phyloP scores from a whole-genome alignment of 2,113 vertebrate species.

The Poeciliopsis prolifica region DNA sequence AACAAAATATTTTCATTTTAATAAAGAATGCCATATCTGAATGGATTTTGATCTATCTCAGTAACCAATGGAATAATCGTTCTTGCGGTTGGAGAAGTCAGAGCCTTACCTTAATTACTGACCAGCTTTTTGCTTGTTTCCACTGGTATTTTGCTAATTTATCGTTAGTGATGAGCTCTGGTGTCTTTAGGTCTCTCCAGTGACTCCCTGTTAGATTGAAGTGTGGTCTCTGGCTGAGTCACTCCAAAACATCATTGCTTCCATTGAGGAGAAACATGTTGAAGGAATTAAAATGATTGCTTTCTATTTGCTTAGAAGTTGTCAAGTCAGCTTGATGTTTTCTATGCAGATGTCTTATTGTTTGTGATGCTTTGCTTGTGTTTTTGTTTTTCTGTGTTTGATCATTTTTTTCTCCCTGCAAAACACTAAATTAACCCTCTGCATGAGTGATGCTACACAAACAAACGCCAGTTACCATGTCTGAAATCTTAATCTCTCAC shows the following conservation, averaged over 20 bases:
- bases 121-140: neutral
- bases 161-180: neutral
- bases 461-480: neutral
- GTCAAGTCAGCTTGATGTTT: neutral
- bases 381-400: neutral
- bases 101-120: neutral
- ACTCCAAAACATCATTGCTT: neutral
- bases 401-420: neutral
- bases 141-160: neutral
- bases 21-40: neutral
- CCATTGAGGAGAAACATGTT: neutral
- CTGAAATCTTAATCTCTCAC: neutral
- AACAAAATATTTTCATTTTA: neutral
- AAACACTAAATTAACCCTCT: neutral
- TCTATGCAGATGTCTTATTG: neutral
- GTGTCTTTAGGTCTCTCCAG: neutral
- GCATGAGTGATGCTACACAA: neutral
- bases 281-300: neutral
- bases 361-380: neutral
- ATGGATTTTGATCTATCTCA: neutral
- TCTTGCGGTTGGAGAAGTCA: neutral
- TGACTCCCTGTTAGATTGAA: too few species aligned
- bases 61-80: neutral
- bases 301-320: neutral
- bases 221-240: too few species aligned